Base-by-base conservation (phyloP, 2,797 vertebrate species). In the Sparus aurata region DNA sequence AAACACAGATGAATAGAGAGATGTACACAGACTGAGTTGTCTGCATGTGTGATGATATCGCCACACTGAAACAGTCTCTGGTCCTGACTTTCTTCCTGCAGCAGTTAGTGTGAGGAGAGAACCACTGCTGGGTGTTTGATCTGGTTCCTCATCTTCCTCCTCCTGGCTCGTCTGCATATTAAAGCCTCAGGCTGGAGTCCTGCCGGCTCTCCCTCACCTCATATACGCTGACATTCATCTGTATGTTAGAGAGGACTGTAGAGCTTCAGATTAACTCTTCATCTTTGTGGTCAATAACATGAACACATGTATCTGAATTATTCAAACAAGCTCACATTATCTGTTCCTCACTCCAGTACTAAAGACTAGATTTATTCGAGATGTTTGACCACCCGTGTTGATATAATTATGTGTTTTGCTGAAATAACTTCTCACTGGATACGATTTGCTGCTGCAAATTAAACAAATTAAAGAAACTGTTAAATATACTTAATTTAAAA, bases 121-220 rank as follows among this genome's bases (percentile, higher is more conserved):
- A 11, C 20, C 53, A 25, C 47, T 60, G 70, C 47, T 66, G 7
- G 22, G 4, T 30, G 73, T 84, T 73, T 77, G 67, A 77, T 84
- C 53, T 77, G 15, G 12, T 43, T 62, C 79, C 64, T 69, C 25
- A 55, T 82, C 77, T 74, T 68, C 45, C 25, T 70, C 72, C 72
- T 76, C 46, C 60, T 61, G 67, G 65, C 67, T 75, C 46, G 73
- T 67, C 60, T 80, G 53, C 68, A 76, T 78, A 71, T 83, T 72
- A 83, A 71, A 80, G 63, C 66, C 50, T 23, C 18, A 27, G 25
- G 75, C 23, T 46, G 10, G 55, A 59, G 55, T 34, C 69, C 69
- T 57, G 52, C 76, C 46, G 74, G 50, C 67, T 71, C 72, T 27
- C 20, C 34, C 25, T 38, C 23, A 61, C 66, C 63, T 53, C 55